Base-by-base conservation (phyloP, 2,797 vertebrate species). In the Alcedo quadribrachys region DNA sequence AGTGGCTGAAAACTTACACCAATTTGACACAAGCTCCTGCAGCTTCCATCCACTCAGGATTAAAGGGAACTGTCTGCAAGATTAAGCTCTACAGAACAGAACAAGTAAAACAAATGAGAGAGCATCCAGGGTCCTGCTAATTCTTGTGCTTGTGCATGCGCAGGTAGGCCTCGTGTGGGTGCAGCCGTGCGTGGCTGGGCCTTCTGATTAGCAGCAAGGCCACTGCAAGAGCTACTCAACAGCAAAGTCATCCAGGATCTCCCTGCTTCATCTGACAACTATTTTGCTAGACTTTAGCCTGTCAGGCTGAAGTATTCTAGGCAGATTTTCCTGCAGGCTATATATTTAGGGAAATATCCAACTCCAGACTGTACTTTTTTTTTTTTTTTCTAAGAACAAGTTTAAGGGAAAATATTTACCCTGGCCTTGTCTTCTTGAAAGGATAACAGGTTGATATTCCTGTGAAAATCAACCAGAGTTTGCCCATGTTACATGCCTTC, bases 71-170 rank as follows among this genome's bases (percentile, higher is more conserved):
- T 81, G 69, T 81, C 92, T 94, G 93, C 89, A 95, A 96, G 96
- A 97, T 96, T 95, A 96, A 96, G 93, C 62, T 94, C 90, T 91
- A 71, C 82, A 82, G 89, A 89, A 93, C 92, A 95, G 94, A 95
- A 91, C 67, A 60, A 92, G 73, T 75, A 15, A 95, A 95, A 91
- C 81, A 96, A 95, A 70, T 32, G 67, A 94, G 76, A 81, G 53
- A 88, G 70, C 87, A 91, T 87, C 73, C 84, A 65, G 66, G 33
- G 5, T 73, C 75, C 90, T 89, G 66, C 82, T 92, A 91, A 92
- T 94, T 95, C 81, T 30, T 80, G 81, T n/a, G 37, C 81, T 68
- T 77, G 57, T 85, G 46, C 79, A 69, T 48, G 79, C 19, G 1
- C 40, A 62, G 3, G 1, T 18, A 67, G 37, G 24, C 55, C 63